phyloP scores from a whole-genome alignment of 2,797 vertebrate species.

The Silurus lanzhouensis region DNA sequence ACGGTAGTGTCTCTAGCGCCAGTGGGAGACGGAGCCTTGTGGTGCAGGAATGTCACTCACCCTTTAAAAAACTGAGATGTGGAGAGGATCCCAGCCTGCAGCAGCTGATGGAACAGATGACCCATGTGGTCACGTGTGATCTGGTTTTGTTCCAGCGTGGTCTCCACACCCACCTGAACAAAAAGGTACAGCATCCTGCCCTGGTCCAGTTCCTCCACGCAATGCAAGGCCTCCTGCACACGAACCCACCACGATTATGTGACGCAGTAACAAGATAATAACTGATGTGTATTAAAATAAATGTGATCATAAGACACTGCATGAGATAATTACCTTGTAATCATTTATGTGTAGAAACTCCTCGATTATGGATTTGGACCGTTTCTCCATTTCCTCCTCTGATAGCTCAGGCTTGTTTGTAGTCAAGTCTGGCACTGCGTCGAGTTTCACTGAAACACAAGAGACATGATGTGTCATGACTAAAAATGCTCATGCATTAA shows the following conservation, averaged over 20 bases:
- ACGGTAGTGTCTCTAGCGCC: background rate
- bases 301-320: background rate
- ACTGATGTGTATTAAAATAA: background rate
- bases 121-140: conserved; percentile 97
- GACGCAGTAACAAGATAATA: background rate
- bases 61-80: conserved; percentile 91
- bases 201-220: conserved; percentile 88
- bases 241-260: background rate
- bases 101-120: conserved; percentile 88
- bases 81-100: conserved; percentile 85
- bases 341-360: conserved; percentile 99
- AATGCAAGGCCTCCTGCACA: conserved; percentile 90
- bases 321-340: conserved; percentile 81
- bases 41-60: conserved; percentile 68
- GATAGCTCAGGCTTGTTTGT: conserved; percentile 78
- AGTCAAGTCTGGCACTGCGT: conserved; percentile 70
- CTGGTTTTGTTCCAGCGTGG: conserved; percentile 93
- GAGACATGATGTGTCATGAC: conserved; percentile 4
- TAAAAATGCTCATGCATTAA: too few species aligned
- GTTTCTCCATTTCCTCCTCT: conserved; percentile 90
- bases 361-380: conserved; percentile 93
- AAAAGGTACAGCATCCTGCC: conserved; percentile 83
- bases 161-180: conserved; percentile 91
- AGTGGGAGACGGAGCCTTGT: background rate
- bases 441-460: conserved; percentile 79